Conservation (phyloP, 53 echinoderm and acorn worm species). For the Patiria pectinifera region DNA sequence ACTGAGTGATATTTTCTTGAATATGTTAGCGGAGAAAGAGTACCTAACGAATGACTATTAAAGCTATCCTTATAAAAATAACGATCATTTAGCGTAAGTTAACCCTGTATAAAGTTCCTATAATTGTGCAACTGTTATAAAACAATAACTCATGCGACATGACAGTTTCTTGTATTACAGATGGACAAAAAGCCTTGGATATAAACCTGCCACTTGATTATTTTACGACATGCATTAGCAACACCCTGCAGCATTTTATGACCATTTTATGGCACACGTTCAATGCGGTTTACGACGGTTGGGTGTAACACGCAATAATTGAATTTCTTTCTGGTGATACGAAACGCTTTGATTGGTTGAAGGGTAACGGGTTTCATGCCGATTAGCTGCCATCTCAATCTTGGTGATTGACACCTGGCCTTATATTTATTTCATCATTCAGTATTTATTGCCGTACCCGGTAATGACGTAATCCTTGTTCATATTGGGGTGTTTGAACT, state of each 20-base stretch:
- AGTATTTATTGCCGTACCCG: background rate
- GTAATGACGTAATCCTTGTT: slow-evolving; percentile 2
- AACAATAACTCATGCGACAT: slow-evolving; percentile 22
- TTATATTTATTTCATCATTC: slow-evolving; percentile 12
- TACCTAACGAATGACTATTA: background rate
- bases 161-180: background rate
- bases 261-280: slow-evolving; percentile 25
- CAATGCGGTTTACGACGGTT: background rate
- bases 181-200: background rate
- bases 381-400: background rate
- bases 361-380: background rate
- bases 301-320: slow-evolving; percentile 1
- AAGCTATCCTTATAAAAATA: background rate
- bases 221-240: slow-evolving; percentile 31
- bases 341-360: background rate
- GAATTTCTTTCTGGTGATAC: slow-evolving; percentile 4
- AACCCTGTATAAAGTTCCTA: background rate
- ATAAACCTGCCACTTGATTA: background rate
- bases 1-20: too few species aligned
- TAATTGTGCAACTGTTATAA: background rate
- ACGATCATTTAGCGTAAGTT: background rate
- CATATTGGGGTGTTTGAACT: background rate
- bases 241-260: slow-evolving; percentile 25
- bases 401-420: slow-evolving; percentile 26
- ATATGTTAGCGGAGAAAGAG: too few species aligned